A percentile compares a stretch with the other conserved stretches of the same genome.
phyloP scores from a whole-genome alignment of 2,797 vertebrate genomes.

The Synaphobranchus kaupii region DNA sequence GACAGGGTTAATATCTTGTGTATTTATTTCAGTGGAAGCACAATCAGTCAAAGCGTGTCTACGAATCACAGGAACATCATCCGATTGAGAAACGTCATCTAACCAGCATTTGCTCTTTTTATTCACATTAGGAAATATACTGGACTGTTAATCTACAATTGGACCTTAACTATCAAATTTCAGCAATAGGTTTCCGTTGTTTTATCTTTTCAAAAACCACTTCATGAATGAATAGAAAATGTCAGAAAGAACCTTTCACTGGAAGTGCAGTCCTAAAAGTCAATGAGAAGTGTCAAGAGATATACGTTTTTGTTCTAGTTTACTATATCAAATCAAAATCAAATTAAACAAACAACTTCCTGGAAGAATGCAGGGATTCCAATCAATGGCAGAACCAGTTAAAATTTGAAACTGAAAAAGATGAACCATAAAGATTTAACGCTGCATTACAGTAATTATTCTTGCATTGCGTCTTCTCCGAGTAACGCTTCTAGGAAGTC shows the following conservation, averaged over 20 bases:
- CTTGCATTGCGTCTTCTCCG: background rate
- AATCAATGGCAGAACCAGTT: background rate
- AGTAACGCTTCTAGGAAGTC: conserved; percentile 56
- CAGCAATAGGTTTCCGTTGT: no score
- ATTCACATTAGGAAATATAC: no score
- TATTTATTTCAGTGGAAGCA: background rate
- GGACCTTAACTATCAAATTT: no score
- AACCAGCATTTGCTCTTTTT: background rate
- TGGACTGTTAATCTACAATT: no score
- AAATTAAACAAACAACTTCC: background rate
- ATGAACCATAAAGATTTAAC: background rate
- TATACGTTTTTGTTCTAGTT: no score
- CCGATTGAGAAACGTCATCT: background rate
- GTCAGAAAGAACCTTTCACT: no score
- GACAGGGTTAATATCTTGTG: background rate
- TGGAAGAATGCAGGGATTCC: background rate
- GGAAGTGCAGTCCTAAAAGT: no score
- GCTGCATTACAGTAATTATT: background rate
- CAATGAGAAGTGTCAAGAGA: no score
- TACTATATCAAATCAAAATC: background rate
- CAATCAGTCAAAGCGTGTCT: background rate
- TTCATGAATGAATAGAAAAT: no score
- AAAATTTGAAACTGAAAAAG: background rate
- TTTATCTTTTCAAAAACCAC: no score
- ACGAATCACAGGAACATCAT: background rate